Conservation (phyloP, 2,888 invertebrate genomes). For the Cryptosula pallasiana region DNA sequence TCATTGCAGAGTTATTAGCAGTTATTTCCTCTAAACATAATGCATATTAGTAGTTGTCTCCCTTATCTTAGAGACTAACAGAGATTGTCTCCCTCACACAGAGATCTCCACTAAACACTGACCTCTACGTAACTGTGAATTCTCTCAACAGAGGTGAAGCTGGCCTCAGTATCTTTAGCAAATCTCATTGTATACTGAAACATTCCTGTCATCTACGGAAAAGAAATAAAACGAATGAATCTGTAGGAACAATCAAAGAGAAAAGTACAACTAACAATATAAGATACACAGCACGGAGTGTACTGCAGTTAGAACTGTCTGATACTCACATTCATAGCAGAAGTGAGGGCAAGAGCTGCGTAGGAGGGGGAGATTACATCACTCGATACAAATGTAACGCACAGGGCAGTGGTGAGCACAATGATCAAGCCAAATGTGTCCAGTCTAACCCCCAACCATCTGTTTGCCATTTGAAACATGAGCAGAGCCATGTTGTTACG, state of each 20-base stretch:
- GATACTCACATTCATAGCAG: slow-evolving; percentile 58
- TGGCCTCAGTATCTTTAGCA: slow-evolving; percentile 47
- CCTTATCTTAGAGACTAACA: too few relatives aligned
- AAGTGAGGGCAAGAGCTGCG: slow-evolving; percentile 62
- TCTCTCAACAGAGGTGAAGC: slow-evolving; percentile 55
- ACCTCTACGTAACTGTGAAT: slow-evolving; percentile 53
- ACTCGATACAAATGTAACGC: background rate
- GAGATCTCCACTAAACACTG: slow-evolving; percentile 27
- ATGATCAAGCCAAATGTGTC: slow-evolving; percentile 41
- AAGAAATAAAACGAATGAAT: background rate
- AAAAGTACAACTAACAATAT: too few relatives aligned
- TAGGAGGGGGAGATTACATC: slow-evolving; percentile 54
- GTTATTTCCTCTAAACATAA: too few relatives aligned
- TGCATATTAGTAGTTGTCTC: too few relatives aligned
- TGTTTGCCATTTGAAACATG: slow-evolving; percentile 56
- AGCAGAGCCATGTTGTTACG: slow-evolving; percentile 56
- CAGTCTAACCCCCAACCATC: slow-evolving; percentile 57
- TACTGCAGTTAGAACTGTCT: too few relatives aligned
- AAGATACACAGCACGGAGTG: too few relatives aligned
- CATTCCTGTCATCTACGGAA: slow-evolving; percentile 51
- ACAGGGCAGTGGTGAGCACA: background rate
- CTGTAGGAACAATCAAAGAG: background rate
- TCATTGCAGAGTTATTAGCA: too few relatives aligned
- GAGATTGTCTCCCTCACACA: background rate
- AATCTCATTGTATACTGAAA: slow-evolving; percentile 45